These are phyloP conservation scores for Antrozous pallidus DNA, from an alignment of 2,797 vertebrate species.

Conservation along the genomic window DNA sequence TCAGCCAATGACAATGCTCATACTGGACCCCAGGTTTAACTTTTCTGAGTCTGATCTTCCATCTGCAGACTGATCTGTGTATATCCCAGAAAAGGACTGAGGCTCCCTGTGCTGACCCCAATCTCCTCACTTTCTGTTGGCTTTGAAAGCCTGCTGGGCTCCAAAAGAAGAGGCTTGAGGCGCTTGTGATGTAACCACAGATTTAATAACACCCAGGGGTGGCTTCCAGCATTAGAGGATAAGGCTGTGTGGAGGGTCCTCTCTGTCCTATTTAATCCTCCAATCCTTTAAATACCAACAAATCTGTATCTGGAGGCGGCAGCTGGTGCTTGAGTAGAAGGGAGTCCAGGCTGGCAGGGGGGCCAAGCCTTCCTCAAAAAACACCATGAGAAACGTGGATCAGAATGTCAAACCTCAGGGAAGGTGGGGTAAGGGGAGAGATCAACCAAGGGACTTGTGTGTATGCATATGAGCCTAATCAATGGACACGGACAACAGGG, in stretches of 20 bases:
- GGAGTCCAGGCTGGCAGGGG: neutral
- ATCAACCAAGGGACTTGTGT: too few relatives aligned
- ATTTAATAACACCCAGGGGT: neutral
- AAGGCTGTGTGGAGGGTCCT: neutral
- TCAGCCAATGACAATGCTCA: neutral
- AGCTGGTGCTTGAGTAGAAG: neutral
- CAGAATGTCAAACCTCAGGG: too few relatives aligned
- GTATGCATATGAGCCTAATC: too few relatives aligned
- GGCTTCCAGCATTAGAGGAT: constrained; percentile 12
- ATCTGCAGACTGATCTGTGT: neutral
- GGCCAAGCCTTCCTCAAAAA: neutral
- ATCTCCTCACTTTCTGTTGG: constrained; percentile 32
- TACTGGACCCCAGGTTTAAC: neutral
- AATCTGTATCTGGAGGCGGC: neutral
- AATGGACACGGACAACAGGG: too few relatives aligned
- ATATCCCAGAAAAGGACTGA: neutral
- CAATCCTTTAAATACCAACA: constrained; percentile 39
- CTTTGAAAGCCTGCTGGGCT: neutral
- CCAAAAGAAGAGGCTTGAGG: neutral
- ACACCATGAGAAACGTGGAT: too few relatives aligned
- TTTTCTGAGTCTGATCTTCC: neutral
- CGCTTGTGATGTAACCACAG: neutral
- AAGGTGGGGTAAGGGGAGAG: too few relatives aligned
- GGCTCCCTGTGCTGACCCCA: neutral
- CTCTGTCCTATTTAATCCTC: constrained; percentile 40